Evolutionary conservation across 2,113 vertebrate genomes (phyloP).

Genomic region (Patagioenas fasciata): DNA sequence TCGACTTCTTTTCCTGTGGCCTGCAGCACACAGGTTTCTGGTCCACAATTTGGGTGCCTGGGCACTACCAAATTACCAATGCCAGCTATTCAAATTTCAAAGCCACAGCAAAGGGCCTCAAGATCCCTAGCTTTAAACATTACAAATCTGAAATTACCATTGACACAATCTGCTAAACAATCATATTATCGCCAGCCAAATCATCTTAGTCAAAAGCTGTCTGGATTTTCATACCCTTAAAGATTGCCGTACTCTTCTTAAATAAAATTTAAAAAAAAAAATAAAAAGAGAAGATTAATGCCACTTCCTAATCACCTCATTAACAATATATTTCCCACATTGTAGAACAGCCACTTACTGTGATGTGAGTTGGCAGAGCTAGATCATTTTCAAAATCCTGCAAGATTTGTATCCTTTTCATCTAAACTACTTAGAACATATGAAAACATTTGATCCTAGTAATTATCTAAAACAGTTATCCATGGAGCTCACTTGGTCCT

Average conservation of each 20-base stretch:
- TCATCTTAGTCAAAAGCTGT: neutral
- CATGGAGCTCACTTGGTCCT: neutral
- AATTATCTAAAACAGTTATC: neutral
- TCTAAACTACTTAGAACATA: neutral
- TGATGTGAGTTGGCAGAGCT: neutral
- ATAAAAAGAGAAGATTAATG: neutral
- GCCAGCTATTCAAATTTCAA: neutral
- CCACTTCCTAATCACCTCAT: neutral
- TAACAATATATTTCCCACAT: neutral
- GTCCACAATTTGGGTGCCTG: neutral
- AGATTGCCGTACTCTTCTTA: neutral
- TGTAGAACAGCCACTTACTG: neutral
- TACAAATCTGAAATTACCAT: neutral
- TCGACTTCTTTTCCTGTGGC: neutral
- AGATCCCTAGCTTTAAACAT: neutral
- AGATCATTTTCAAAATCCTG: constrained; percentile 15
- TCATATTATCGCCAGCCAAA: neutral
- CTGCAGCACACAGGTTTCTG: neutral
- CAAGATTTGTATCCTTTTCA: constrained; percentile 17
- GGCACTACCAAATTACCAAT: neutral
- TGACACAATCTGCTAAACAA: neutral
- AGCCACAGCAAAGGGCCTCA: neutral
- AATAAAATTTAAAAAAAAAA: neutral
- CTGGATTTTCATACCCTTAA: neutral
- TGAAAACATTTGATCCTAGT: constrained; percentile 19